Conservation (phyloP, 2,888 invertebrate genomes). For the Flabesymbios commensalis region DNA sequence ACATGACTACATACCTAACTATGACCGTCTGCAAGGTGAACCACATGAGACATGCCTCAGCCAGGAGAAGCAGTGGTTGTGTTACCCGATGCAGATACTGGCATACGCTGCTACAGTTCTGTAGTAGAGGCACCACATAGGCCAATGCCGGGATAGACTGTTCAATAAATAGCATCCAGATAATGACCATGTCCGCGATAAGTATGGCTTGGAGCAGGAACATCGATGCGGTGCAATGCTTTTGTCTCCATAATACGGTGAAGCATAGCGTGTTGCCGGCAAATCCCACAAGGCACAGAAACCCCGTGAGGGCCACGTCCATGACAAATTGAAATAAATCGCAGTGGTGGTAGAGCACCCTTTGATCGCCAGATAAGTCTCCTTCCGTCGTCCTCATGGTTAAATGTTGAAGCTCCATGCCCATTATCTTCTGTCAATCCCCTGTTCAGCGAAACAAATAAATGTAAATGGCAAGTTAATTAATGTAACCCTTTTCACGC, state of each 20-base stretch:
- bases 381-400: background rate
- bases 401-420: background rate
- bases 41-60: slow-evolving; percentile 21
- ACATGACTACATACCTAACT: slow-evolving; percentile 17
- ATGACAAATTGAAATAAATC: slow-evolving; percentile 21
- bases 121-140: slow-evolving; percentile 14
- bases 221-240: slow-evolving; percentile 7
- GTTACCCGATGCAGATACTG: slow-evolving; percentile 19
- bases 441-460: no score
- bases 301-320: slow-evolving; percentile 17
- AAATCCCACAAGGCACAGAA: slow-evolving; percentile 24
- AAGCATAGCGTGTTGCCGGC: slow-evolving; percentile 20
- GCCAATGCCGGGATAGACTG: slow-evolving; percentile 24
- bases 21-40: slow-evolving; percentile 15
- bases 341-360: no score
- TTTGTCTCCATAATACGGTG: slow-evolving; percentile 21
- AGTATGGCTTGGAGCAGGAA: slow-evolving; percentile 21
- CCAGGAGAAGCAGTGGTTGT: slow-evolving; percentile 22
- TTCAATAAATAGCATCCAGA: slow-evolving; percentile 31
- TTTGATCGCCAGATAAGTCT: background rate
- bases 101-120: slow-evolving; percentile 17
- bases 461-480: no score
- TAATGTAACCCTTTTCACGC: no score
- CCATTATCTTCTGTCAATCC: no score
- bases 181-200: slow-evolving; percentile 19